Percentiles rank a stretch among this genome's conserved stretches.
These are phyloP conservation scores for Tragopan temminckii DNA, from an alignment of 2,797 vertebrate genomes.

Conservation along the genomic window DNA sequence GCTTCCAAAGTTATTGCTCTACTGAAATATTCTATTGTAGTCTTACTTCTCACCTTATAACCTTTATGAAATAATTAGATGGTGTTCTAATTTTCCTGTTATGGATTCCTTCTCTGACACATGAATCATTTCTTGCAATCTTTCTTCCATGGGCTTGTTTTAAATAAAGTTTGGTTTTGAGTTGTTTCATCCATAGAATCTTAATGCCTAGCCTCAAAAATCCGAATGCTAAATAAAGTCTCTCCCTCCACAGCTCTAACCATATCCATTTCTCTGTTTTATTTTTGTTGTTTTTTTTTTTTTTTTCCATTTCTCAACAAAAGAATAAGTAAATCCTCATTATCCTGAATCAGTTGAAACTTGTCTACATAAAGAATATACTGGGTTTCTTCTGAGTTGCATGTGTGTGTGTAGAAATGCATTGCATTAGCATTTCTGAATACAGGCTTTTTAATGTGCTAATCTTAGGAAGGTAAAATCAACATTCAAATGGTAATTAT, in stretches of 20 bases:
- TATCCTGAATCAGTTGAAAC: constrained; percentile 18
- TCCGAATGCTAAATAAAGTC: constrained; percentile 30
- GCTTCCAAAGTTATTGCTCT: not conserved
- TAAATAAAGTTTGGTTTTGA: constrained; percentile 5
- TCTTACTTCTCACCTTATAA: not conserved
- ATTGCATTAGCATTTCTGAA: constrained; percentile 53
- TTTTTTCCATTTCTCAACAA: constrained; percentile 14
- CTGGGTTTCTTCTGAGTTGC: not conserved
- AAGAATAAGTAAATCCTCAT: constrained; percentile 41
- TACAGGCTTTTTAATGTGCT: constrained; percentile 47
- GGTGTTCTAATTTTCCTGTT: constrained; percentile 1
- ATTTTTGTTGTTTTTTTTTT: not conserved
- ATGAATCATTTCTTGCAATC: not conserved
- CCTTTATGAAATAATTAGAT: not conserved
- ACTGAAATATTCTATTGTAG: not conserved
- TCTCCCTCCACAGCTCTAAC: not conserved
- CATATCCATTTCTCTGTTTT: constrained; percentile 33
- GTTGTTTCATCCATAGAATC: constrained; percentile 45
- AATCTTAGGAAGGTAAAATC: constrained; percentile 70
- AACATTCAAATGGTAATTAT: constrained; percentile 70
- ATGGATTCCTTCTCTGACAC: not conserved
- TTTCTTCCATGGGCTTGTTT: constrained; percentile 26
- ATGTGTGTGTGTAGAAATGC: not conserved
- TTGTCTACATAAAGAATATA: constrained; percentile 28
- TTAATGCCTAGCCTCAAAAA: constrained; percentile 58